Evolutionary conservation across 2,113 vertebrate genomes (phyloP).

Genomic region (Xiphophorus maculatus): DNA sequence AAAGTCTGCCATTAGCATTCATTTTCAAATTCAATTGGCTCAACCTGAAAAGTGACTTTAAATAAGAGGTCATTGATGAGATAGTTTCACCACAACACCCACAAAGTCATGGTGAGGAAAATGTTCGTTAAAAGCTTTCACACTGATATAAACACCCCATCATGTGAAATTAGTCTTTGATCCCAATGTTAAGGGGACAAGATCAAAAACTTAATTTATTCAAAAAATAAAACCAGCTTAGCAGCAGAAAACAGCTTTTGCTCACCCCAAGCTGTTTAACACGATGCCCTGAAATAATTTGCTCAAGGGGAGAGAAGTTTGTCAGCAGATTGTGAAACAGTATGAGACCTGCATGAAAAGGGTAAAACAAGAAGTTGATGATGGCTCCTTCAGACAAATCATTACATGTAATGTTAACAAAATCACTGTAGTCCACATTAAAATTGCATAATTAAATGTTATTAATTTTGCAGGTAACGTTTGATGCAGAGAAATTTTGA

Average conservation of each 20-base stretch:
- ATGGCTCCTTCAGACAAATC: background rate
- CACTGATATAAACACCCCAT: background rate
- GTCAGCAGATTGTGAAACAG: background rate
- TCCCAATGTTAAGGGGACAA: background rate
- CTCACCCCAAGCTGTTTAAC: background rate
- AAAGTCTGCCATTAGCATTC: background rate
- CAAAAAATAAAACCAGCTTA: background rate
- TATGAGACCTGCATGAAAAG: background rate
- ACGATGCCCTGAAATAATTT: background rate
- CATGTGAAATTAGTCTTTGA: background rate
- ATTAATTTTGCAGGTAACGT: background rate
- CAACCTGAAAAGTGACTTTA: constrained; percentile 3
- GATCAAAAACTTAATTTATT: constrained; percentile 1
- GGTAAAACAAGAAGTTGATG: background rate
- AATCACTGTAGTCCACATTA: background rate
- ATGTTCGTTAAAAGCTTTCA: background rate
- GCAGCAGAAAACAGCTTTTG: background rate
- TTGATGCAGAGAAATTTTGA: background rate
- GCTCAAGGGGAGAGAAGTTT: background rate
- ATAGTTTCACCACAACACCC: background rate
- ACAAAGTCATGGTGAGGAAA: background rate
- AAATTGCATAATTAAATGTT: background rate
- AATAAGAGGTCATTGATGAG: background rate
- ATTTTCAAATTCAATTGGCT: constrained; percentile 1
- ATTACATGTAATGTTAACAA: background rate